Base-by-base conservation (phyloP, 2,113 vertebrate genomes). In the Urocynchramus pylzowi region DNA sequence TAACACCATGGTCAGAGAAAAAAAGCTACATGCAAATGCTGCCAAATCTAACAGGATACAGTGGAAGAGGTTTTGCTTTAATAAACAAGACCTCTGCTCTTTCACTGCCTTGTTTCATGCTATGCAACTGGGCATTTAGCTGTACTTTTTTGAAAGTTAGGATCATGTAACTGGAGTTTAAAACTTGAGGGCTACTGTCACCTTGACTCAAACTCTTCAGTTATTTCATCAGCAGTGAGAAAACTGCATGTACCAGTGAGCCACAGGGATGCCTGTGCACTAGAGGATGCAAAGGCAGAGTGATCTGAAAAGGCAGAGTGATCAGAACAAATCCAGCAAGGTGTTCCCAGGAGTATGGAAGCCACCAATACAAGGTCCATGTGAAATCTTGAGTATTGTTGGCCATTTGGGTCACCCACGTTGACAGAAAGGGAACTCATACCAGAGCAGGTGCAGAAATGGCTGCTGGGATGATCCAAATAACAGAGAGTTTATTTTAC, bases 361-460 rank as follows among this genome's bases (percentile, higher is more conserved):
- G 17, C n/a, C 9, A 52, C 20, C 37, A 42, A 6, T 3, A 35
- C 28, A 64, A 84, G 26, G 22, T 4, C 10, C 5, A 9, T 54
- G 31, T 19, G 56, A 92, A 89, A 67, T 16, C 23, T 53, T 50
- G 35, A 70, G 21, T 41, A 31, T 15, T 68, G 21, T 18, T 74
- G 8, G 13, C 35, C 0, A 0, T 77, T 70, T 9, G 6, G 81
- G 81, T 96, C 94, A 95, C 91, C 93, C 84, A 68, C 28, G 1
- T 87, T 79, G 90, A 87, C 2, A 7, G 70, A 96, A 93, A 92
- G 24, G 23, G 37, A 94, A 52, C 23, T 90, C 0, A 0, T 39
- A 84, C 12, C 44, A 82, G 65, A 95, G 79, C 93, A 97, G 94
- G 93, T 96, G 95, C 82, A 88, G 93, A 93, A 93, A 68, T 79